phyloP scores from a whole-genome alignment of 1,140 invertebrate genomes.

The Megathymus violae region DNA sequence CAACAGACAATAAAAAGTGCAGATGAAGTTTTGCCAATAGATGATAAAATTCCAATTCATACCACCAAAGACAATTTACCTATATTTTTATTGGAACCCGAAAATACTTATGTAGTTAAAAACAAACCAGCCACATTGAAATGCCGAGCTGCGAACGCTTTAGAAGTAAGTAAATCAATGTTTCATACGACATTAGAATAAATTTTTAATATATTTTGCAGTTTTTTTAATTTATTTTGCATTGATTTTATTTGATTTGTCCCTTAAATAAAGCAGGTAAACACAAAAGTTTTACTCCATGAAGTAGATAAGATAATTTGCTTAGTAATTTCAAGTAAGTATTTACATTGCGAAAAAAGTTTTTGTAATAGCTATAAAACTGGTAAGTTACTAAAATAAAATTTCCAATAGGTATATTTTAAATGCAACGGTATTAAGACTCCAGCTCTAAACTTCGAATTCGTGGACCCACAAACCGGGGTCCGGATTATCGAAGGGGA shows the following conservation, averaged over 20 bases:
- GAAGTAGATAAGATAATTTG: too few relatives aligned
- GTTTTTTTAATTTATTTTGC: too few relatives aligned
- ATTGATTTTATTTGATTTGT: too few relatives aligned
- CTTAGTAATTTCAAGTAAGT: too few relatives aligned
- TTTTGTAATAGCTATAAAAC: background rate
- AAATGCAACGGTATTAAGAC: constrained; percentile 90
- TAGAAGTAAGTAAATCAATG: constrained; percentile 69
- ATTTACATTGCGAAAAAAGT: too few relatives aligned
- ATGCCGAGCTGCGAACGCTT: constrained; percentile 91
- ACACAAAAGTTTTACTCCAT: too few relatives aligned
- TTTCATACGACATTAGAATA: too few relatives aligned
- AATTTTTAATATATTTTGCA: too few relatives aligned
- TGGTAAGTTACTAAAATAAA: constrained; percentile 9
- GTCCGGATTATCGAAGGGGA: constrained; percentile 93
- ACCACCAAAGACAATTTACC: constrained; percentile 86
- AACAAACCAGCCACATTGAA: constrained; percentile 92
- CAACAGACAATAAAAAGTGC: constrained; percentile 46
- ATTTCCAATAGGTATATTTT: constrained; percentile 88
- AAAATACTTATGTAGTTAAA: constrained; percentile 92
- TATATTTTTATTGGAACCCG: constrained; percentile 91
- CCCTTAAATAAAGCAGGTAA: too few relatives aligned
- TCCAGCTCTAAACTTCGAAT: constrained; percentile 83
- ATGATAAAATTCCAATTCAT: constrained; percentile 83
- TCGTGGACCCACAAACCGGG: constrained; percentile 93
- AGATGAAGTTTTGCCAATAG: constrained; percentile 48